Percentiles rank a stretch among this genome's conserved stretches.
Conservation (phyloP, 2,888 invertebrate genomes). For the Pseudoips prasinana region DNA sequence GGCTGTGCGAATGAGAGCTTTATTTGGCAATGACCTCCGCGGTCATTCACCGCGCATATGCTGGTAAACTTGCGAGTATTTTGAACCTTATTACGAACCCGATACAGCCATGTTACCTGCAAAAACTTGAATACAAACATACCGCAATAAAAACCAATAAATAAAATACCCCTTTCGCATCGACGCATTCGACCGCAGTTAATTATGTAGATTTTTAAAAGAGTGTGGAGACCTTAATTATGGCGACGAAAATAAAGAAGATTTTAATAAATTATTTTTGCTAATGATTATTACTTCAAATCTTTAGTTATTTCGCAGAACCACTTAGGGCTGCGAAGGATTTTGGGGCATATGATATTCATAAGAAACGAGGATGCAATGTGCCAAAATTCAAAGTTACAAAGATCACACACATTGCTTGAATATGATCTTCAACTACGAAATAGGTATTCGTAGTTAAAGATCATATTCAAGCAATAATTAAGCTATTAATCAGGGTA, state of each 20-base stretch:
- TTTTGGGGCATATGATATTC: no score
- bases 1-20: slow-evolving; percentile 58
- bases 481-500: no score
- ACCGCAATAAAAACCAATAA: slow-evolving; percentile 24
- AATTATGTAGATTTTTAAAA: slow-evolving; percentile 15
- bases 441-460: no score
- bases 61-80: slow-evolving; percentile 17
- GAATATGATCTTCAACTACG: no score
- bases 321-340: no score
- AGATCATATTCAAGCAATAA: no score
- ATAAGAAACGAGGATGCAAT: no score
- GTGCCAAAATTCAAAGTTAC: no score
- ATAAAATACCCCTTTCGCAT: slow-evolving; percentile 19
- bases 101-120: slow-evolving; percentile 18
- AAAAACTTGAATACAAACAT: slow-evolving; percentile 15
- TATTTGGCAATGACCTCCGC: slow-evolving; percentile 78
- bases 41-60: slow-evolving; percentile 52
- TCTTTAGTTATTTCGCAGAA: no score
- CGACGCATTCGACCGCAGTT: slow-evolving; percentile 14
- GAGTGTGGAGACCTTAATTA: slow-evolving; percentile 20
- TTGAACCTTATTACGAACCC: slow-evolving; percentile 28
- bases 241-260: slow-evolving; percentile 11
- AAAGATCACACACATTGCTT: no score
- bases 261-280: slow-evolving; percentile 10
- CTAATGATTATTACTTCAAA: no score